These are phyloP conservation scores for Ormyrus pomaceus DNA, from an alignment of 2,888 invertebrate genomes.

Conservation along the genomic window DNA sequence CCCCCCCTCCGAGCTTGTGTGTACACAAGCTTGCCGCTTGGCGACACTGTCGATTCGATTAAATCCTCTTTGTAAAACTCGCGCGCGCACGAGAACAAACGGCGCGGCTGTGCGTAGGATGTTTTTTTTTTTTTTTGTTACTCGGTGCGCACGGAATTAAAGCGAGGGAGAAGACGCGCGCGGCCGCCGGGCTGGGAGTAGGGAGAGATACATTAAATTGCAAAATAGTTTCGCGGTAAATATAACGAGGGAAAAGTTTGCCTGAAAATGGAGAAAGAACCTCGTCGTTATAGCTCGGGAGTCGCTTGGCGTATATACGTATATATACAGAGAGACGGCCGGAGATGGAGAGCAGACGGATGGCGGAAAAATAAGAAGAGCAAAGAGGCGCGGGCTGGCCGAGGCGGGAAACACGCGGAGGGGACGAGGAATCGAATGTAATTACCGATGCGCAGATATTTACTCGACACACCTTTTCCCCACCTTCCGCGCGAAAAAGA, in stretches of 20 bases:
- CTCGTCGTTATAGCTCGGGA: slow-evolving; percentile 42
- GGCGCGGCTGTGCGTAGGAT: neutral
- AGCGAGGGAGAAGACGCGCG: slow-evolving; percentile 17
- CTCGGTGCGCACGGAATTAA: slow-evolving; percentile 57
- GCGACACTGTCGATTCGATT: slow-evolving; percentile 45
- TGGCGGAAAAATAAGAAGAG: neutral
- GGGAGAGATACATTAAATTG: slow-evolving; percentile 64
- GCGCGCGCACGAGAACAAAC: neutral
- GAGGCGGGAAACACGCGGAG: slow-evolving; percentile 1
- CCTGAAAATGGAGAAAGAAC: slow-evolving; percentile 57
- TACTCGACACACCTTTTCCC: slow-evolving; percentile 45
- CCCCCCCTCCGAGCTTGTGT: neutral
- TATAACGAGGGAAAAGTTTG: slow-evolving; percentile 66
- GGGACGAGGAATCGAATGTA: slow-evolving; percentile 65
- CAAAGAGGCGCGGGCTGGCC: slow-evolving; percentile 1
- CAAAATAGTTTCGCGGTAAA: slow-evolving; percentile 69
- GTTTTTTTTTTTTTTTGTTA: too few species aligned
- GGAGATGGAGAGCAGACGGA: neutral
- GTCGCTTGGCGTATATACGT: neutral
- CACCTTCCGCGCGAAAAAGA: neutral
- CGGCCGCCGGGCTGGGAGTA: neutral
- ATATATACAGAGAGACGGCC: neutral
- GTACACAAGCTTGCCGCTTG: too few species aligned
- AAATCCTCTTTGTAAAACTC: slow-evolving; percentile 25
- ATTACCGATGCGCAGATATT: slow-evolving; percentile 66